Base-by-base conservation (phyloP, 1,140 invertebrate species). In the Bombus cullumanus region DNA sequence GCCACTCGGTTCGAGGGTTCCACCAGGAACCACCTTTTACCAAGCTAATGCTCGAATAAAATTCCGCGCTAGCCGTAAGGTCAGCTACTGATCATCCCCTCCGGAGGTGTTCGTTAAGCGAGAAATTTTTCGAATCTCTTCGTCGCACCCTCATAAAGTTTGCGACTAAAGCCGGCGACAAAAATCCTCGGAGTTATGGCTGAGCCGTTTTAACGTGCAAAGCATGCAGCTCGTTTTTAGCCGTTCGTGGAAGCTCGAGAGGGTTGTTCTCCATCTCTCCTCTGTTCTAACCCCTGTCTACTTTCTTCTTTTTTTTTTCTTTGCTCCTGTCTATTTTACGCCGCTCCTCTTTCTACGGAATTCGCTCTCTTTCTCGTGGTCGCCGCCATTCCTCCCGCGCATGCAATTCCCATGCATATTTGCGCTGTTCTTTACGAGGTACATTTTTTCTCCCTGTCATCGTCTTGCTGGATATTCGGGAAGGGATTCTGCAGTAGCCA, bases 341-440 rank as follows among this genome's bases (percentile, higher is more conserved):
- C 31, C 25, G 53, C 34, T 68, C n/a, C 43, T 53, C 28, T 59
- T 66, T 15, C 80, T 28, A 57, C 59, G 75, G 34, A 31, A 37
- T 57, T 71, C n/a, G 37, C 76, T 57, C 47, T 53, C 73, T 72
- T 80, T 53, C 71, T 78, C 83, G 43, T 34, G 75, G 57, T 47
- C 37, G 13, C 25, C 41, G 59, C 39, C 79, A 53, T 71, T 39
- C 31, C 69, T 88, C 85, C 78, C 80, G 75, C 64, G 64, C 74
- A 80, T 79, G 89, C 89, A 92, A 94, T 94, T 94, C 92, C 91
- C 89, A 94, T 93, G 92, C 92, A 93, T 92, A 93, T 94, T 92
- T 92, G 88, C 89, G 84, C 72, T 84, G 76, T 92, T 93, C 91
- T 94, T 94, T 94, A 94, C 89, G 92, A 91, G 89, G 84, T 89